Base-by-base conservation (phyloP, 2,888 invertebrate genomes). In the Onchidella celtica region DNA sequence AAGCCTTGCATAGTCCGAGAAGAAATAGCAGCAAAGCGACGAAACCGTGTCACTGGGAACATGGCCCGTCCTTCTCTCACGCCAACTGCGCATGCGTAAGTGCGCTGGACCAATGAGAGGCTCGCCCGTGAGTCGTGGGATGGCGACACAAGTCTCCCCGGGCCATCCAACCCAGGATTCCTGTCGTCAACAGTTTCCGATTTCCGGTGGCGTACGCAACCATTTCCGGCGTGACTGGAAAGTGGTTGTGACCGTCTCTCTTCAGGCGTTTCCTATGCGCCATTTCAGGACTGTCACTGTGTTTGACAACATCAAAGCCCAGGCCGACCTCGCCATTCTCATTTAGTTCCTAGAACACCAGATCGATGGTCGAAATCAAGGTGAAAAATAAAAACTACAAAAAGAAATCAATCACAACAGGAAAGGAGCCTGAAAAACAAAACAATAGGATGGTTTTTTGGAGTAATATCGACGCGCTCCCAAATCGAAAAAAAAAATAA, bases 181-280 rank as follows among this genome's bases (percentile, higher is more conserved):
- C 27, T 61, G 78, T 69, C 78, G 78, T 69, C 78, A 69, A 70
- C 78, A 61, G 78, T 70, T 78, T 78, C 78, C 78, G 69, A 38
- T 70, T 70, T 78, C 78, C 78, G 69, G 70, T 59, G 34, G 21
- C 17, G 59, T 61, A 61, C n/a, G 40, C 70, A 78, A 70, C 78
- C 66, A 47, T 66, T 75, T 75, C 75, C 75, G 65, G 75, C 47
- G 32, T 75, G 40, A 75, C 32, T 40, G 29, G 65, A 47, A 47
- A 47, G n/a, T 9, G 14, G 75, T 55, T 38, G 36, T 73, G 36
- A 24, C 27, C 61, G 57, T 27, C 24, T 24, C 36, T 61, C 34
- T 17, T 72, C 36, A 34, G 59, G 24, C 36, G 36, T 2, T 32
- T 70, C 34, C 17, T 17, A 47, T 47, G n/a, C 47, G 47, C 47